These are phyloP conservation scores for Cryptus viduatorius DNA, from an alignment of 2,888 invertebrate species.

Conservation along the genomic window DNA sequence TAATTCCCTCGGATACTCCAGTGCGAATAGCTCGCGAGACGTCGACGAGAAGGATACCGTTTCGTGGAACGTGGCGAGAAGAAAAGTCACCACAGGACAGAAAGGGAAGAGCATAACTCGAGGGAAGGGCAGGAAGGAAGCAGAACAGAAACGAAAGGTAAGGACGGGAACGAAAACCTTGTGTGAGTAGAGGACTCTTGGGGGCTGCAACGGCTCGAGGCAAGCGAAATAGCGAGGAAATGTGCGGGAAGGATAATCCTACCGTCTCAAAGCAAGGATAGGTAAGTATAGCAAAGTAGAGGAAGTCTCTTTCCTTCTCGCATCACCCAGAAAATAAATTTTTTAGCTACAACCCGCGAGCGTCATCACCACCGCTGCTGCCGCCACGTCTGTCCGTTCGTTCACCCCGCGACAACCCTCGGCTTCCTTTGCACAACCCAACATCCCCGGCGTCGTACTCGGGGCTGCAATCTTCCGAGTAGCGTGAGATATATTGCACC, in stretches of 20 bases:
- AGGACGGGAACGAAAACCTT: slow-evolving; percentile 19
- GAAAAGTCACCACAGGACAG: slow-evolving; percentile 12
- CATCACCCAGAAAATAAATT: slow-evolving; percentile 59
- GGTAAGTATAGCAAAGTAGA: slow-evolving; percentile 60
- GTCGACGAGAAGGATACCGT: slow-evolving; percentile 37
- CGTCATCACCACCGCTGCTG: slow-evolving; percentile 54
- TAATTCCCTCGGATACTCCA: slow-evolving; percentile 56
- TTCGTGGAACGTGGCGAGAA: slow-evolving; percentile 32
- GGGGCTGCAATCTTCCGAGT: slow-evolving; percentile 72
- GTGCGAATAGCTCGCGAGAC: slow-evolving; percentile 10
- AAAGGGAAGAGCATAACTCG: slow-evolving; percentile 9
- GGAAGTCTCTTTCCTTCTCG: slow-evolving; percentile 49
- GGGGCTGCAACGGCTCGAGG: slow-evolving; percentile 30
- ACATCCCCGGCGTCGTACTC: slow-evolving; percentile 33
- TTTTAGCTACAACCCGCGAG: slow-evolving; percentile 49
- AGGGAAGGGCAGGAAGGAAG: slow-evolving; percentile 13
- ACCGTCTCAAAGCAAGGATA: slow-evolving; percentile 62
- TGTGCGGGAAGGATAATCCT: slow-evolving; percentile 64
- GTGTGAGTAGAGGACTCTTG: slow-evolving; percentile 10
- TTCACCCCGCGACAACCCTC: slow-evolving; percentile 43
- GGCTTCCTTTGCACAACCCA: slow-evolving; percentile 40
- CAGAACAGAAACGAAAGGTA: slow-evolving; percentile 38
- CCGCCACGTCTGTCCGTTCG: slow-evolving; percentile 43
- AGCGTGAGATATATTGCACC: slow-evolving; percentile 72
- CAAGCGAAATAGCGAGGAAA: slow-evolving; percentile 56